These are phyloP conservation scores for Watsonalla binaria DNA, from an alignment of 2,888 invertebrate genomes.

Conservation along the genomic window DNA sequence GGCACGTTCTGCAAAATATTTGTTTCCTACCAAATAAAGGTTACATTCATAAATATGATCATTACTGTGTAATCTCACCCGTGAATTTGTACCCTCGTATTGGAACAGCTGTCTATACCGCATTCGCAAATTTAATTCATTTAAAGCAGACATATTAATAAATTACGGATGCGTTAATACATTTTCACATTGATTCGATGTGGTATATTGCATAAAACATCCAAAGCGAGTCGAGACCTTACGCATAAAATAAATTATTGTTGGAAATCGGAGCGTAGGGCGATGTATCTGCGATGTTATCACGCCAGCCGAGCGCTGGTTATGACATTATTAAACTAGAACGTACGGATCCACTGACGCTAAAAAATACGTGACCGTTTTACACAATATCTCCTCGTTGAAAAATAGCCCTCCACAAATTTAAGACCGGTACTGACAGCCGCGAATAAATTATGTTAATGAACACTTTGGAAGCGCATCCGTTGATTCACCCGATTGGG, in stretches of 20 bases:
- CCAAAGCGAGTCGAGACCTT: slow-evolving; percentile 48
- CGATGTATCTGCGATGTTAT: slow-evolving; percentile 63
- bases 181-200: slow-evolving; percentile 46
- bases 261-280: slow-evolving; percentile 47
- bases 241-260: slow-evolving; percentile 66
- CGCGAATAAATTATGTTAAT: slow-evolving; percentile 76
- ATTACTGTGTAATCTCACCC: neutral
- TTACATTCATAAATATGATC: too few species aligned
- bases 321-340: slow-evolving; percentile 74
- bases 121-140: slow-evolving; percentile 6
- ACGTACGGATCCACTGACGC: slow-evolving; percentile 48
- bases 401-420: slow-evolving; percentile 71
- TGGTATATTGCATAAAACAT: slow-evolving; percentile 48
- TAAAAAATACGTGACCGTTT: slow-evolving; percentile 75
- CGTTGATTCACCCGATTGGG: slow-evolving; percentile 63
- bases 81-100: neutral
- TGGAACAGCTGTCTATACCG: neutral
- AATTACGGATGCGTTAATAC: slow-evolving; percentile 34
- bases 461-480: slow-evolving; percentile 72
- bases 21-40: too few species aligned
- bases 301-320: slow-evolving; percentile 48
- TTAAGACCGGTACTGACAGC: slow-evolving; percentile 72
- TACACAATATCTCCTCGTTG: slow-evolving; percentile 61
- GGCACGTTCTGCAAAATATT: too few species aligned
- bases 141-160: slow-evolving; percentile 6